These are phyloP conservation scores for Toxotes jaculatrix DNA, from an alignment of 2,113 vertebrate species.

Conservation along the genomic window DNA sequence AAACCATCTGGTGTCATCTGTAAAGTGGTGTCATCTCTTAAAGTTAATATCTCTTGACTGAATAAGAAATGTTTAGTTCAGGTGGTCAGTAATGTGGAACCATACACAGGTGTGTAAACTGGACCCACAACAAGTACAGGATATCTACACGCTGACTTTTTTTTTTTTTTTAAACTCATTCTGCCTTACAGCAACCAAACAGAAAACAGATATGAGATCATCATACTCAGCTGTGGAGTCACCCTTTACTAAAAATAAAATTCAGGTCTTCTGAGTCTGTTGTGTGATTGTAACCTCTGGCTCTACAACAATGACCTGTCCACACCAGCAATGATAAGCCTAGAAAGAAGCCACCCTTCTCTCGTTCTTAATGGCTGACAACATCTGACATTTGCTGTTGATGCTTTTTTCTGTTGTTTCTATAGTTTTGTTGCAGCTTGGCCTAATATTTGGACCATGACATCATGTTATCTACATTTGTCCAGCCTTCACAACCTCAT, in stretches of 20 bases:
- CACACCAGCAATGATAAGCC: too few species aligned
- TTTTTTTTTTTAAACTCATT: conserved; percentile 1
- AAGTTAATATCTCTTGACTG: conserved; percentile 11
- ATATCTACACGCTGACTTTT: not conserved
- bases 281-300: not conserved
- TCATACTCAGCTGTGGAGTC: not conserved
- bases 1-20: conserved; percentile 59
- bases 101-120: not conserved
- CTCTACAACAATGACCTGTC: not conserved
- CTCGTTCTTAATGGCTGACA: not conserved
- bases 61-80: not conserved
- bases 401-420: conserved; percentile 14
- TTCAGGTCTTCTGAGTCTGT: not conserved
- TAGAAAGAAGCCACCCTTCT: not conserved
- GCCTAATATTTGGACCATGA: conserved; percentile 13
- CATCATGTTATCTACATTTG: conserved; percentile 25
- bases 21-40: too few species aligned
- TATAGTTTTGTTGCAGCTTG: not conserved
- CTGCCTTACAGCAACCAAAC: not conserved
- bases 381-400: conserved; percentile 22
- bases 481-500: not conserved
- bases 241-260: not conserved
- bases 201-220: not conserved
- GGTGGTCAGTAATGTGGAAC: not conserved
- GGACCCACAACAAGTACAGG: not conserved